These are phyloP conservation scores for Gopherus evgoodei DNA, from an alignment of 2,113 vertebrate genomes.

Conservation along the genomic window DNA sequence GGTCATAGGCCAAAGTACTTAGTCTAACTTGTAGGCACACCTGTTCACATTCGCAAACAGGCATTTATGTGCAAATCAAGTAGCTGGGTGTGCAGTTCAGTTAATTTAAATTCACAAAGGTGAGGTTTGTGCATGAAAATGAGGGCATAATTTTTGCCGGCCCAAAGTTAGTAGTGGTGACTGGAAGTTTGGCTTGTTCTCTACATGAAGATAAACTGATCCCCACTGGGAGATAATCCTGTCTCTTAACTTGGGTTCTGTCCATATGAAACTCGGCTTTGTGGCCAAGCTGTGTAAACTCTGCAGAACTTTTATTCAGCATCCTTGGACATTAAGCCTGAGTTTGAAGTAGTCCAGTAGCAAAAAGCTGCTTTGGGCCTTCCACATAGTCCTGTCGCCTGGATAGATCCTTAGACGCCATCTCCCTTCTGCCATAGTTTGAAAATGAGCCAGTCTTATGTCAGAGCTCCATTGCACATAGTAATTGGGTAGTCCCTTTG, in stretches of 20 bases:
- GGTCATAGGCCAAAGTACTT: not conserved
- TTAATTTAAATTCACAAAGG: conserved; percentile 28
- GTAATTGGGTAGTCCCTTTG: not conserved
- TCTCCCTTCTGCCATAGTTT: rapidly evolving
- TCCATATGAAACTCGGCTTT: not conserved
- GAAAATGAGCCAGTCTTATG: not conserved
- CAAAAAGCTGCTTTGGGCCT: not conserved
- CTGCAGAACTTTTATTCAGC: not conserved
- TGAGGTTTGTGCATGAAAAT: conserved; percentile 59
- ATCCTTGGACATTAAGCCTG: conserved; percentile 46
- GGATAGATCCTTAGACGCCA: not conserved
- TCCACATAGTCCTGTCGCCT: not conserved
- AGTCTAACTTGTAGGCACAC: conserved; percentile 12
- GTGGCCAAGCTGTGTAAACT: not conserved
- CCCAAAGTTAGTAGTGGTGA: conserved; percentile 55
- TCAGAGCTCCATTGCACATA: rapidly evolving
- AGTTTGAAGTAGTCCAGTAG: not conserved
- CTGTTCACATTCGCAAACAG: conserved; percentile 15
- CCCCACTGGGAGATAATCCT: conserved; percentile 36
- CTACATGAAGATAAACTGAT: conserved; percentile 37
- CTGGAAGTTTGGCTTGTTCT: conserved; percentile 60
- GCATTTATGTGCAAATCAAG: not conserved
- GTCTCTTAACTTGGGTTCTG: conserved; percentile 45
- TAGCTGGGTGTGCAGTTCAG: conserved; percentile 46
- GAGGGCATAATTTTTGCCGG: conserved; percentile 40